These are phyloP conservation scores for Grus americana DNA, from an alignment of 2,113 vertebrate genomes.

Conservation along the genomic window DNA sequence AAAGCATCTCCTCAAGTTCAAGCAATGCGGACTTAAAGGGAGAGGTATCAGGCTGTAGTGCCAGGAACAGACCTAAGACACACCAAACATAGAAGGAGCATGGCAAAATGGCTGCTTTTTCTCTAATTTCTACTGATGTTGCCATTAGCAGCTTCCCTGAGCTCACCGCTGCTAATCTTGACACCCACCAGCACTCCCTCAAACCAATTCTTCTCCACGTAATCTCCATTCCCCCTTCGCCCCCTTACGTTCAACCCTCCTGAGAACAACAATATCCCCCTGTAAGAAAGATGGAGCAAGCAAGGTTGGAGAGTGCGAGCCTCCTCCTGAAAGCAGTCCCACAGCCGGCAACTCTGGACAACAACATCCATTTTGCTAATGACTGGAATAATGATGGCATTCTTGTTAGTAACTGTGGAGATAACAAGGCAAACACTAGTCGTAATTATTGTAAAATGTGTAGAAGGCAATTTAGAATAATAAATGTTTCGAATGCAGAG, in stretches of 20 bases:
- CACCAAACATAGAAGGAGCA: background rate
- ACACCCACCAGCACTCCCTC: background rate
- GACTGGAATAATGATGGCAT: slow-evolving; percentile 42
- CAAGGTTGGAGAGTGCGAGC: background rate
- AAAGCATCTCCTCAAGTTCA: background rate
- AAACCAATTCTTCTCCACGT: background rate
- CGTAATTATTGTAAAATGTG: slow-evolving; percentile 13
- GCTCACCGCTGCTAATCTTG: background rate
- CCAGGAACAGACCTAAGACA: background rate
- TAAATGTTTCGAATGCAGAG: slow-evolving; percentile 19
- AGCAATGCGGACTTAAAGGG: background rate
- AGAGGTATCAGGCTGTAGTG: background rate
- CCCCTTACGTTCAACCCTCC: background rate
- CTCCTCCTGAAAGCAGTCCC: background rate
- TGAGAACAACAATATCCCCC: background rate
- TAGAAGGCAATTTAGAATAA: slow-evolving; percentile 47
- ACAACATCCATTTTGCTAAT: slow-evolving; percentile 47
- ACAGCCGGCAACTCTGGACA: background rate
- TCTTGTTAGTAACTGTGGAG: slow-evolving; percentile 46
- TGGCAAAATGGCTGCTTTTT: background rate
- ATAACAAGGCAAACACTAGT: slow-evolving; percentile 41
- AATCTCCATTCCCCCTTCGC: background rate
- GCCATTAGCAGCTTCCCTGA: background rate
- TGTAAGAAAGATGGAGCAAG: background rate
- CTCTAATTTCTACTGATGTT: background rate